Evolutionary conservation across 1,140 invertebrate species (phyloP), one percentile per base, ranked within the genome.

Genomic region (Hycleus phaleratus): DNA sequence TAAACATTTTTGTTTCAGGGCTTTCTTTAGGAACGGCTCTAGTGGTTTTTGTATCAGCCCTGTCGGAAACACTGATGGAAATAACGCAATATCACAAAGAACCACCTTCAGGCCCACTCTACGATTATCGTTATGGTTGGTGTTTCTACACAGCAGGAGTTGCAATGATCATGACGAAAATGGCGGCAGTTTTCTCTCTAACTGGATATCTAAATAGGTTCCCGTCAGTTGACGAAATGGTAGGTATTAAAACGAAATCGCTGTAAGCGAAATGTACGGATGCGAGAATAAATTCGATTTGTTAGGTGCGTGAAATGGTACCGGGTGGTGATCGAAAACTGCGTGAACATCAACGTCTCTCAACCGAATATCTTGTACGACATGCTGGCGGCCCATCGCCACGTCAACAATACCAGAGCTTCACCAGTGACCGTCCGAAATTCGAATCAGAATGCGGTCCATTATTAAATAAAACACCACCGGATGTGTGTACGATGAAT

Each of bases 91-190:
- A 72, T 56, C 65, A 70, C 47, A 71, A 68, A 46, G 69, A 68
- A 49, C 60, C 65, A 32, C 53, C 56, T 24, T 59, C 62, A 40
- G 66, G 61, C 11, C 68, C 66, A 32, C 57, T 75, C 49, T 82
- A 79, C 61, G 77, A 80, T 58, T 84, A 84, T 71, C 76, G 78
- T 24, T 88, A 87, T 69, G 85, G 85, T 45, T 86, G 84, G 83
- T 85, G 83, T 55, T 85, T 87, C 68, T 81, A 85, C 63, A 77
- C 83, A 9, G 84, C 85, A 4, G 81, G 83, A 26, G 74, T 80
- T 40, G 81, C 83, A 42, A 77, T 87, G 58, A 80, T 87, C 57
- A 74, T 84, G 63, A 79, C 83, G 6, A 83, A 87, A 73, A 68
- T 86, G 48, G 81, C 84, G 0, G 85, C 82, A 1, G 75, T 83